These are phyloP conservation scores for Brienomyrus brachyistius DNA, from an alignment of 2,113 vertebrate species.

Conservation along the genomic window DNA sequence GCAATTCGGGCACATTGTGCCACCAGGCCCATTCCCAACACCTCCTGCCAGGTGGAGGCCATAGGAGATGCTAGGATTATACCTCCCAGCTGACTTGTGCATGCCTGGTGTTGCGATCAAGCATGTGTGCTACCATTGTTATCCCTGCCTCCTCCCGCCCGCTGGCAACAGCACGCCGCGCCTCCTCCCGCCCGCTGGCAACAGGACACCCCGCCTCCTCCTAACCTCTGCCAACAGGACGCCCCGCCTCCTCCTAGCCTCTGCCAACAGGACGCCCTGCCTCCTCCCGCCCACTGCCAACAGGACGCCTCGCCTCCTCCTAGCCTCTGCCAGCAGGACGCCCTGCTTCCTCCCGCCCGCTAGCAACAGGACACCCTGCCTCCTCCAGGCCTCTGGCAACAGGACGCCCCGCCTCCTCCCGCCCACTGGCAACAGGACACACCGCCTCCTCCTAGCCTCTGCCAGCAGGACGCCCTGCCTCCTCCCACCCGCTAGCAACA, in stretches of 20 bases:
- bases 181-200: neutral
- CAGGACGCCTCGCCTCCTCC: neutral
- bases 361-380: neutral
- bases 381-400: fast-evolving
- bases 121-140: too few relatives aligned
- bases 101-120: neutral
- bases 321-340: too few relatives aligned
- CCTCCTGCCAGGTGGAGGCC: too few relatives aligned
- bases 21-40: neutral
- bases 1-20: neutral
- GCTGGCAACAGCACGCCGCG: too few relatives aligned
- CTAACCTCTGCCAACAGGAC: neutral
- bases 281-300: neutral
- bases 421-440: neutral
- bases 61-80: neutral
- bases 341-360: too few relatives aligned
- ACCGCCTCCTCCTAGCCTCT: too few relatives aligned
- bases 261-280: neutral
- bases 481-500: too few relatives aligned
- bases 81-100: neutral
- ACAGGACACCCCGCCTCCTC: neutral
- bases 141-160: too few relatives aligned
- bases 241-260: neutral
- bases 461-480: neutral
- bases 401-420: neutral